phyloP scores from a whole-genome alignment of 1,140 invertebrate genomes.

The Bombyx mandarina region DNA sequence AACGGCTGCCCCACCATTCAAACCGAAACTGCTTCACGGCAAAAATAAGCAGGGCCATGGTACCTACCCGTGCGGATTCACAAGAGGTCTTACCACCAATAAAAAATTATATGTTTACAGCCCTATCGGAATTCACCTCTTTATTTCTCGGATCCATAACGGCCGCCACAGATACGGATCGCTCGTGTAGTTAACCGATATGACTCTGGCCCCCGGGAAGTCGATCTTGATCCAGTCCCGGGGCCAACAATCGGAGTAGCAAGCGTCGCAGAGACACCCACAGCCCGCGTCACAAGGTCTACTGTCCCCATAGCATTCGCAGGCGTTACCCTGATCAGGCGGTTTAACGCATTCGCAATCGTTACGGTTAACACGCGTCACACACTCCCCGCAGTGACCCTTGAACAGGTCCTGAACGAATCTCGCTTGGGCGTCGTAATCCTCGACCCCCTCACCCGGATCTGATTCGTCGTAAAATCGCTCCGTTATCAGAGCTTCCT shows the following conservation, averaged over 20 bases:
- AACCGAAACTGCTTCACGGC: too few species aligned
- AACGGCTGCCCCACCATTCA: too few species aligned
- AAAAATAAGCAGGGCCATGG: too few species aligned
- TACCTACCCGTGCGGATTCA: too few species aligned
- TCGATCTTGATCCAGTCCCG: slow-evolving; percentile 78
- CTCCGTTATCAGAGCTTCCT: slow-evolving; percentile 46
- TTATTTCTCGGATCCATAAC: slow-evolving; percentile 75
- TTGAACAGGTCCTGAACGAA: slow-evolving; percentile 53
- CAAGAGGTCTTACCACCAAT: too few species aligned
- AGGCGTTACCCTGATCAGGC: background rate
- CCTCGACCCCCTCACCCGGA: slow-evolving; percentile 30
- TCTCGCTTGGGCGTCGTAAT: slow-evolving; percentile 51
- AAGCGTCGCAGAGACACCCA: slow-evolving; percentile 51
- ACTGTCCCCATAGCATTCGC: slow-evolving; percentile 5
- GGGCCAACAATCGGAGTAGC: slow-evolving; percentile 78
- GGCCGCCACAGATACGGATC: slow-evolving; percentile 79
- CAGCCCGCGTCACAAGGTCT: slow-evolving; percentile 38
- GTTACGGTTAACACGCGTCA: slow-evolving; percentile 1
- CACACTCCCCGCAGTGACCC: slow-evolving; percentile 12
- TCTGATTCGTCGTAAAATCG: slow-evolving; percentile 51
- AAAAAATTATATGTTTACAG: too few species aligned
- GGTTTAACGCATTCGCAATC: slow-evolving; percentile 7
- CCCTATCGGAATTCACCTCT: slow-evolving; percentile 54
- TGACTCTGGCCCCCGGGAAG: slow-evolving; percentile 76
- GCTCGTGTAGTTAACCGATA: slow-evolving; percentile 80